Evolutionary conservation across 2,888 invertebrate genomes (phyloP).

Genomic region (Apodemia duryi): DNA sequence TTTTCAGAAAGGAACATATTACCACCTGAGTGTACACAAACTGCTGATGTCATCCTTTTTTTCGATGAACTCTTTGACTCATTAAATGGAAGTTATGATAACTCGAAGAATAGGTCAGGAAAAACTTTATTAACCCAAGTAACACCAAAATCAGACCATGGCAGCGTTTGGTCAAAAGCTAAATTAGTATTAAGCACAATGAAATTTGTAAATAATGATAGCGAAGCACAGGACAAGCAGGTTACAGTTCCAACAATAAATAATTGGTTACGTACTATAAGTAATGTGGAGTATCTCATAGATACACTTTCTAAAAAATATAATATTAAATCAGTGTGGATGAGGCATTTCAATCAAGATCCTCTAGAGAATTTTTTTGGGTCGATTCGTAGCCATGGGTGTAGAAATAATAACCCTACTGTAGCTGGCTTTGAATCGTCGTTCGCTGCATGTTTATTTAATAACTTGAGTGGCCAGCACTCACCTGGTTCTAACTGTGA

Average conservation of each 20-base stretch:
- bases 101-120: conserved; percentile 25
- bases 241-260: conserved; percentile 14
- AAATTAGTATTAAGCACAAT: conserved; percentile 19
- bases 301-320: conserved; percentile 1
- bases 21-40: conserved; percentile 29
- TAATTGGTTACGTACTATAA: conserved; percentile 20
- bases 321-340: conserved; percentile 14
- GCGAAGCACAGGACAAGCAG: not conserved
- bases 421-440: conserved; percentile 2
- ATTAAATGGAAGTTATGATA: conserved; percentile 29
- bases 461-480: conserved; percentile 6
- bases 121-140: conserved; percentile 30
- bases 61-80: conserved; percentile 33
- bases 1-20: conserved; percentile 31
- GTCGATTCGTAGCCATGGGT: conserved; percentile 11
- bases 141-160: conserved; percentile 21
- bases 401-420: conserved; percentile 13
- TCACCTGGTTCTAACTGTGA: conserved; percentile 9
- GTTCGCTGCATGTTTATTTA: conserved; percentile 3
- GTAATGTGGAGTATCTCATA: conserved; percentile 16
- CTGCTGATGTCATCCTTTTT: conserved; percentile 33
- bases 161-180: conserved; percentile 11
- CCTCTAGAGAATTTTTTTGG: conserved; percentile 20
- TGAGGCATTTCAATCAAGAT: conserved; percentile 16
- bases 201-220: conserved; percentile 19